These are phyloP conservation scores for Etheostoma spectabile DNA, from an alignment of 2,113 vertebrate species.

Conservation along the genomic window DNA sequence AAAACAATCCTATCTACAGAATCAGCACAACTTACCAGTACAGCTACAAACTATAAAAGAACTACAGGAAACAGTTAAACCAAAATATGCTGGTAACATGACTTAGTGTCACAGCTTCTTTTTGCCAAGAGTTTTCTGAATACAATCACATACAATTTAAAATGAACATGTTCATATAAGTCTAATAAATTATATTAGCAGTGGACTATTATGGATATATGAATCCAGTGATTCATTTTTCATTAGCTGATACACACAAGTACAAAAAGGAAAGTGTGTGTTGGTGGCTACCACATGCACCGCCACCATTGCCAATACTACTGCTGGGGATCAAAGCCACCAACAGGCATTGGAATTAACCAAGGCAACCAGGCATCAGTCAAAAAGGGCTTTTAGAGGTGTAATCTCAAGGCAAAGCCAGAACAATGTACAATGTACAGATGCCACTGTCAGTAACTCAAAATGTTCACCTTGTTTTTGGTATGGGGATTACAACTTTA, in stretches of 20 bases:
- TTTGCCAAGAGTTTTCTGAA: neutral
- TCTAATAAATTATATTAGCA: neutral
- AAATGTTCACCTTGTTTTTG: no score
- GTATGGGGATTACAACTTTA: no score
- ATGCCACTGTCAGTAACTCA: no score
- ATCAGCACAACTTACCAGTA: slow-evolving; percentile 38
- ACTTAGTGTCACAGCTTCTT: neutral
- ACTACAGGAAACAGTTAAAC: neutral
- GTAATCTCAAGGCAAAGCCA: no score
- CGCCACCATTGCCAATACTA: no score
- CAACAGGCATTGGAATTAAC: no score
- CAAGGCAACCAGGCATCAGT: no score
- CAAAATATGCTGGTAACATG: neutral
- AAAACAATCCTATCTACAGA: slow-evolving; percentile 35
- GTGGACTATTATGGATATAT: neutral
- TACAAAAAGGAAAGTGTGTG: neutral
- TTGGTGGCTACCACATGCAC: neutral
- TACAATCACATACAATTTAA: neutral
- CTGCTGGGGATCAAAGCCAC: no score
- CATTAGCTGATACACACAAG: neutral
- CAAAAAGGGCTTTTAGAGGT: no score
- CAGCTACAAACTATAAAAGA: slow-evolving; percentile 2
- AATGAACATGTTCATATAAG: neutral
- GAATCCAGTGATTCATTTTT: neutral
- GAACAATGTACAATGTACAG: no score